Base-by-base conservation (phyloP, 1,140 invertebrate genomes). In the Pantala flavescens region DNA sequence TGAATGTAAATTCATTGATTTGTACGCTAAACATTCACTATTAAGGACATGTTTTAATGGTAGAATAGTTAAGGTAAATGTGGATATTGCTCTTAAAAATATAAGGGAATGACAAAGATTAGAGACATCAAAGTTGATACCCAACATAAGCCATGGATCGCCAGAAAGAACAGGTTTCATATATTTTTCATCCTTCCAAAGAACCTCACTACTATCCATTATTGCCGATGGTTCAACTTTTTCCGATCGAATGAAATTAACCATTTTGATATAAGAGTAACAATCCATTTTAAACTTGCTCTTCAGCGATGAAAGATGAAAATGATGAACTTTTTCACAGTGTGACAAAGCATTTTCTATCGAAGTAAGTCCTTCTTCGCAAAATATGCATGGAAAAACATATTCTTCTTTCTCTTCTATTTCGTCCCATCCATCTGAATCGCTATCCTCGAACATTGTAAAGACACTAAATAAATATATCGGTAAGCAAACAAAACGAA, bases 111-210 rank as follows among this genome's bases (percentile, higher is more conserved):
- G 28, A 36, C 28, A 36, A 36, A 36, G 28, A 36, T 36, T 5
- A 2, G 2, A 5, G 3, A 36, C 28, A 36, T 9, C 28, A 1
- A 83, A 82, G 23, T 78, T 75, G 21, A 84, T 85, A 91, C 90
- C 94, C 83, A 89, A 92, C 88, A 91, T 94, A 70, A 97, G 84
- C 88, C 94, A 91, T 21, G 89, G 85, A 83, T 97, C 94, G 80
- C 93, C 90, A 75, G 89, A 86, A 43, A 87, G 76, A 12, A 88
- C 85, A 7, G 95, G 93, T 80, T 90, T 90, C 75, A 96, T 86
- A 82, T 92, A 96, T 49, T 82, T 82, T 72, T 90, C 88, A 77
- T 87, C 86, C 43, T 89, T 86, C 92, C 92, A 94, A 2, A 86
- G 78, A 14, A 85, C 81, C 74, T 84, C 80, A 24, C 83, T 80